phyloP scores from a whole-genome alignment of 2,888 invertebrate species.

The Pachycephus smyrnensis region DNA sequence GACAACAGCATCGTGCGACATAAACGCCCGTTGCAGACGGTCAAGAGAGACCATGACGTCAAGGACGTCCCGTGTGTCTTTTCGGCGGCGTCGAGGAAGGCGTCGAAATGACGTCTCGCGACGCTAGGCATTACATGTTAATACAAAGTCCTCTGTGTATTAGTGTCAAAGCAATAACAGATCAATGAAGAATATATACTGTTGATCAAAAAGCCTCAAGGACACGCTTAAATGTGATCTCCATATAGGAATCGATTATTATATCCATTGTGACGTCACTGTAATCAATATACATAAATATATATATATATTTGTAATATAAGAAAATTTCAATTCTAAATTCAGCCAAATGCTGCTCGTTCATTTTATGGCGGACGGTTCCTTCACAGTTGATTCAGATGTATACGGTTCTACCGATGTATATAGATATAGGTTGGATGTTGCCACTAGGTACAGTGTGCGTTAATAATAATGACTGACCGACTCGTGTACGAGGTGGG shows the following conservation, averaged over 20 bases:
- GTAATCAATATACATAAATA: background rate
- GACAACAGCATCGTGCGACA: background rate
- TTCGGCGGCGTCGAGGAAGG: slow-evolving; percentile 27
- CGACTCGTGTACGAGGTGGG: slow-evolving; percentile 50
- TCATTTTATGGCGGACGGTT: background rate
- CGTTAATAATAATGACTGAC: slow-evolving; percentile 58
- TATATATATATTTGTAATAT: background rate
- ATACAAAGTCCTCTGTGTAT: background rate
- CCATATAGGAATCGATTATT: background rate
- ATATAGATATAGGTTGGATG: background rate
- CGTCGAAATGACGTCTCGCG: background rate
- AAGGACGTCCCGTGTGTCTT: slow-evolving; percentile 29
- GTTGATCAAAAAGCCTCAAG: background rate
- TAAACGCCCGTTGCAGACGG: background rate
- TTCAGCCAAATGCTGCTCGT: background rate
- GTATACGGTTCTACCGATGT: background rate
- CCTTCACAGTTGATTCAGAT: background rate
- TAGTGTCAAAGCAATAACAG: background rate
- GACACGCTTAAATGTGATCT: background rate
- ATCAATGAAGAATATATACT: background rate
- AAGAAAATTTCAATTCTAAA: background rate
- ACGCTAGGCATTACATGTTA: background rate
- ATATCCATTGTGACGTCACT: background rate
- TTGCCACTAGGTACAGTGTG: slow-evolving; percentile 27
- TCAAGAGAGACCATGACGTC: slow-evolving; percentile 7